Evolutionary conservation across 2,888 invertebrate species (phyloP).

Genomic region (Lasioglossum vierecki): DNA sequence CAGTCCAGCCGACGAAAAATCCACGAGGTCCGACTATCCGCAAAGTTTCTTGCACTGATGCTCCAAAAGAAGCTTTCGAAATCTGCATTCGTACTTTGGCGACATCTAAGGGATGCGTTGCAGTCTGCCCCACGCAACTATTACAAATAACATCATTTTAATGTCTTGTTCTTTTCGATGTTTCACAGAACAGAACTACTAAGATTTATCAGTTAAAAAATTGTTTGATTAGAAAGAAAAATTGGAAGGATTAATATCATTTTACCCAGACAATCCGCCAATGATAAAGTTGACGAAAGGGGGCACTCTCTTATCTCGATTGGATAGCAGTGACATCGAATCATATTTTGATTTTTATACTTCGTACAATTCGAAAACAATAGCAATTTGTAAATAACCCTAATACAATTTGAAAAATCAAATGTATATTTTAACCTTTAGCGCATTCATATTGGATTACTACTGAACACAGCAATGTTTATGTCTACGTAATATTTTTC

Average conservation of each 20-base stretch:
- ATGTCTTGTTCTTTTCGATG: not conserved
- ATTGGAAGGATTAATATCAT: not conserved
- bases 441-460: no score
- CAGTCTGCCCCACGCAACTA: constrained; percentile 71
- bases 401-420: not conserved
- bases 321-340: constrained; percentile 36
- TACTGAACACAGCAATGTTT: not conserved
- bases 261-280: constrained; percentile 72
- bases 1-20: constrained; percentile 84
- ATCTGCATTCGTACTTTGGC: constrained; percentile 89
- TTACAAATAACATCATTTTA: not conserved
- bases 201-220: not conserved
- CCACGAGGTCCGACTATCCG: constrained; percentile 86
- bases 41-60: constrained; percentile 84
- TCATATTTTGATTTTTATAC: not conserved
- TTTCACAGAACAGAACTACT: not conserved
- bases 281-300: constrained; percentile 63
- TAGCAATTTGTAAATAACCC: not conserved
- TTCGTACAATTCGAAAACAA: not conserved
- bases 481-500: not conserved
- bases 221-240: no score
- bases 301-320: constrained; percentile 49
- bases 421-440: not conserved
- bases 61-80: constrained; percentile 75
- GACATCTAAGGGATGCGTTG: constrained; percentile 89